A percentile compares a stretch with the other conserved stretches of the same genome.
phyloP scores from a whole-genome alignment of 1,140 invertebrate genomes.

The Aphis craccivora region DNA sequence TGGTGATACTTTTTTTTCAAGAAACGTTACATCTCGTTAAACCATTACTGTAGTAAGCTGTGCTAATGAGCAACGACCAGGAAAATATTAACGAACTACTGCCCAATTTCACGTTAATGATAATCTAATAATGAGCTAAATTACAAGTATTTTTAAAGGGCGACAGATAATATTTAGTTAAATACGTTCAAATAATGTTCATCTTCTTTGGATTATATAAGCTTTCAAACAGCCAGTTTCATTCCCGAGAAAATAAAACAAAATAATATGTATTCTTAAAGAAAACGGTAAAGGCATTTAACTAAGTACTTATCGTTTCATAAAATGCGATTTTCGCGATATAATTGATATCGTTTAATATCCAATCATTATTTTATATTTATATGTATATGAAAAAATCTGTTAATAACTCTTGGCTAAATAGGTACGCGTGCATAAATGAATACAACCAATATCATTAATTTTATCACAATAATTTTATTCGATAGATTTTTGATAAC shows the following conservation, averaged over 20 bases:
- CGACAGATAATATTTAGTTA: background rate
- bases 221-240: background rate
- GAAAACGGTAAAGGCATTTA: background rate
- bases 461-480: background rate
- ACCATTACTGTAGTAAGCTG: background rate
- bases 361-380: background rate
- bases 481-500: background rate
- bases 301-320: background rate
- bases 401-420: background rate
- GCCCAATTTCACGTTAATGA: background rate
- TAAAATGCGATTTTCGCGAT: background rate
- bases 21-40: background rate
- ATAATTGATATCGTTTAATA: background rate
- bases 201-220: background rate
- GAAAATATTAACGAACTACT: background rate
- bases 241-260: background rate
- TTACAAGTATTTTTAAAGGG: slow-evolving; percentile 19
- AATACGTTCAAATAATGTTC: background rate
- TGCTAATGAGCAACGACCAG: background rate
- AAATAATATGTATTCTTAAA: background rate
- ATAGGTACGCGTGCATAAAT: background rate
- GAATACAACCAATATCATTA: background rate
- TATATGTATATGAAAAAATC: background rate
- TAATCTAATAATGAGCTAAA: slow-evolving; percentile 10
- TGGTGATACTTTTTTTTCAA: background rate